Evolutionary conservation across 2,797 vertebrate genomes (phyloP), one percentile per base, ranked within the genome.

Genomic region (Tenualosa thibaudeaui): DNA sequence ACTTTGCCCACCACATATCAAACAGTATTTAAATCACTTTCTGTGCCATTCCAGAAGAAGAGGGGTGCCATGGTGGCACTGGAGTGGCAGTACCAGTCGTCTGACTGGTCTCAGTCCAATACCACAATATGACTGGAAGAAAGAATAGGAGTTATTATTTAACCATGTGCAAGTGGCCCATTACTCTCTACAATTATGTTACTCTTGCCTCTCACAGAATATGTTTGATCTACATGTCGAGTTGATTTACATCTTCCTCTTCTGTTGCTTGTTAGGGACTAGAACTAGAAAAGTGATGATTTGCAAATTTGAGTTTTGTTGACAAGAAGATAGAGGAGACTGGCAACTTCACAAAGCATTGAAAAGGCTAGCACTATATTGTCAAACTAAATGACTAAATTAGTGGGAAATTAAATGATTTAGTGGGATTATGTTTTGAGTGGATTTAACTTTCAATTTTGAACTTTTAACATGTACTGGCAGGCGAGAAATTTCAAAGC

Each of bases 21-120:
- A 82, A 84, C 83, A 54, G 10, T 58, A 68, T 90, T 85, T 86
- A 62, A 85, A 60, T 85, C 81, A 89, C 56, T 81, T 88, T 81
- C 75, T 13, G 81, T 19, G 68, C 13, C 71, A 65, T 5, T 46
- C 58, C n/a, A 9, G 22, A 24, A 24, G 22, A 1, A n/a, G 58
- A 8, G 58, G 6, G 22, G 22, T 60, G 58, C 58, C 58, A 62
- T n/a, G 58, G 22, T 62, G n/a, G 58, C 58, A n/a, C 58, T 10
- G 58, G 58, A n/a, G 58, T 8, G 58, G 58, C n/a, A 56, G 54
- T 65, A 7, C 2, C 60, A 24, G 68, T 40, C 17, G 31, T 40
- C 37, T 40, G 68, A 31, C 68, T 71, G 68, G 26, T 46, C 22
- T 78, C 43, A 78, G 37, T 15, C 37, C 40, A 19, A 17, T 78